Conservation (phyloP, 2,888 invertebrate genomes). For the Leptothorax acervorum region DNA sequence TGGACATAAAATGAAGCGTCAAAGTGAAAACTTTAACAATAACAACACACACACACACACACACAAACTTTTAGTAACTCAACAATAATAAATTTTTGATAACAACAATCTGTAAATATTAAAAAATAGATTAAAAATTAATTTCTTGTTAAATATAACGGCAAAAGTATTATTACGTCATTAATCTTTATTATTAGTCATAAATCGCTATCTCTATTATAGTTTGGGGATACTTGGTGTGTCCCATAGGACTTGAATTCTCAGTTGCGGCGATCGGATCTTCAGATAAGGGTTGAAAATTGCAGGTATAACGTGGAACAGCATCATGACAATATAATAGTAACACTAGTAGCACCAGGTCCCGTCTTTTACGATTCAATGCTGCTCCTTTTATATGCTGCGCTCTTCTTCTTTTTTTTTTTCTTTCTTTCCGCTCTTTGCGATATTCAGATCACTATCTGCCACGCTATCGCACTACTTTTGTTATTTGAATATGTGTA, state of each 20-base stretch:
- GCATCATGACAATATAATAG: constrained; percentile 81
- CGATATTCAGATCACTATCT: constrained; percentile 72
- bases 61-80: too few species aligned
- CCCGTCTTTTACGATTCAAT: constrained; percentile 69
- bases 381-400: constrained; percentile 81
- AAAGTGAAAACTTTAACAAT: too few species aligned
- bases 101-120: too few species aligned
- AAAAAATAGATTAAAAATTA: too few species aligned
- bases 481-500: constrained; percentile 41
- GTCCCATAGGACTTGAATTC: constrained; percentile 56
- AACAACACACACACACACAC: too few species aligned
- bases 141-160: too few species aligned
- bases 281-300: constrained; percentile 81
- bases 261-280: constrained; percentile 77
- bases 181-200: constrained; percentile 40
- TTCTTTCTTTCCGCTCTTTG: constrained; percentile 51
- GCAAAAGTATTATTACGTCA: background rate
- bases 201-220: constrained; percentile 40
- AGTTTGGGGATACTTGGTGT: constrained; percentile 16
- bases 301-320: constrained; percentile 83
- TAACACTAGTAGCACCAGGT: constrained; percentile 78
- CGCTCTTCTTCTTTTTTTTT: constrained; percentile 57
- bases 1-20: background rate
- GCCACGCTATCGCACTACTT: constrained; percentile 60
- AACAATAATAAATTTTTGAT: too few species aligned